These are phyloP conservation scores for Epiblema foenella DNA, from an alignment of 2,888 invertebrate genomes.

Conservation along the genomic window DNA sequence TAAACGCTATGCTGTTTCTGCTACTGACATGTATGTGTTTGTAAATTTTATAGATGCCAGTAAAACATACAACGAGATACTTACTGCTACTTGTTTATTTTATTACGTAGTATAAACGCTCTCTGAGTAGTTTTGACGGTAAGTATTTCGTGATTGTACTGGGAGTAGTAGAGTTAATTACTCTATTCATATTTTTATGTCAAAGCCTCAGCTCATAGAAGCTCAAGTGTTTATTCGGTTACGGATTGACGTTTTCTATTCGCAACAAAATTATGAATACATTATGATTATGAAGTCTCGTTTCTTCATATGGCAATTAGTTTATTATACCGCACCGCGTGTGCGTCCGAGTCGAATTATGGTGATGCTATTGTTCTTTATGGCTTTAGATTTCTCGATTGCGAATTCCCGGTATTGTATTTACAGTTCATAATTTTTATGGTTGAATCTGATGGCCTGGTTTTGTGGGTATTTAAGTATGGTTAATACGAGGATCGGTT, in stretches of 20 bases:
- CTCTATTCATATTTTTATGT: conserved; percentile 53
- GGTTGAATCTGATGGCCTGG: conserved; percentile 41
- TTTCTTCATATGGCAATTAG: conserved; percentile 48
- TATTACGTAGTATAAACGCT: conserved; percentile 32
- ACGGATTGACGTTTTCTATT: conserved; percentile 42
- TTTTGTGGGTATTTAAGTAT: conserved; percentile 37
- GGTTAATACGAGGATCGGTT: conserved; percentile 49
- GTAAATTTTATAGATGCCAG: conserved; percentile 33
- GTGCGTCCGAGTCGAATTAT: conserved; percentile 45
- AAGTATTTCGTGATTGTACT: conserved; percentile 48
- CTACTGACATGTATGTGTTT: conserved; percentile 24
- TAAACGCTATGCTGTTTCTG: conserved; percentile 19
- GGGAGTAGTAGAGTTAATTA: conserved; percentile 61
- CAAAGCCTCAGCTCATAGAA: conserved; percentile 47
- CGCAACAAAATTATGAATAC: conserved; percentile 28
- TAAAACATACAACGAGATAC: conserved; percentile 34
- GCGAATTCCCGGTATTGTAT: conserved; percentile 55
- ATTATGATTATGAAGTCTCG: conserved; percentile 30
- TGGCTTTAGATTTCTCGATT: conserved; percentile 56
- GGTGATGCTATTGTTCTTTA: conserved; percentile 45
- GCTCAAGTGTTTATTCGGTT: conserved; percentile 57
- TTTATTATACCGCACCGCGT: conserved; percentile 34
- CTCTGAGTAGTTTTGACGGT: conserved; percentile 19
- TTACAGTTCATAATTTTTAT: conserved; percentile 48
- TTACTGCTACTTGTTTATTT: conserved; percentile 30